These are phyloP conservation scores for Porites australiensis DNA, from an alignment of 64 coral and sea anemone genomes.

Conservation along the genomic window DNA sequence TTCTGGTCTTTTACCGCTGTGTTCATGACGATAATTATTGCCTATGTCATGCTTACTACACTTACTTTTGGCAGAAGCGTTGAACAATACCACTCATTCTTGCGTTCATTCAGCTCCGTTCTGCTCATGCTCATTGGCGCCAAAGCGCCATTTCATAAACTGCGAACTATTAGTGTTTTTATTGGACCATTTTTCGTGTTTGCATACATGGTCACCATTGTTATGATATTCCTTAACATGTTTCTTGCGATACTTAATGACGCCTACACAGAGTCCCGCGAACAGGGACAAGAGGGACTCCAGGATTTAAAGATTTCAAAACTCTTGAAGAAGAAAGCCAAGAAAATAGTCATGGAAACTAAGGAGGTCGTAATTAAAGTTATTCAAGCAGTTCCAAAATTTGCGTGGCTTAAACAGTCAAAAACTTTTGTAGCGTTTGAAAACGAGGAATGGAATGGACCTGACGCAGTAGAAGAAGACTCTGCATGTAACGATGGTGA, in stretches of 20 bases:
- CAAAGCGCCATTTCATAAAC: slow-evolving; percentile 44
- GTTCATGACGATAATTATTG: slow-evolving; percentile 48
- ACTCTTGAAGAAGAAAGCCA: not conserved
- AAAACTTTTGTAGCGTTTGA: not conserved
- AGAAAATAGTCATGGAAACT: not conserved
- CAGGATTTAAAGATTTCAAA: not conserved
- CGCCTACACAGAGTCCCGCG: slow-evolving; percentile 51
- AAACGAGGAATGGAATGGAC: not conserved
- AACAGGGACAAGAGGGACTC: slow-evolving; percentile 12
- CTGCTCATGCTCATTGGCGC: slow-evolving; percentile 59
- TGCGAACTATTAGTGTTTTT: slow-evolving; percentile 32
- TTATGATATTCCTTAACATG: slow-evolving; percentile 60
- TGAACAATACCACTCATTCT: slow-evolving; percentile 65
- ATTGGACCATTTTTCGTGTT: slow-evolving; percentile 59
- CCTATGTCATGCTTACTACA: slow-evolving; percentile 59
- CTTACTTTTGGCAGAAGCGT: slow-evolving; percentile 73
- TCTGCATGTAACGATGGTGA: slow-evolving; percentile 10
- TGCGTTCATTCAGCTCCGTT: slow-evolving; percentile 43
- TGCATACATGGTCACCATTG: slow-evolving; percentile 65
- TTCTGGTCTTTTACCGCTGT: slow-evolving; percentile 65
- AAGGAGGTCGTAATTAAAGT: not conserved
- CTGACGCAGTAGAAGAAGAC: not conserved
- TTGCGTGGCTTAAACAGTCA: not conserved
- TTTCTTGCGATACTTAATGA: slow-evolving; percentile 71
- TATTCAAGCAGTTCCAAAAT: not conserved